Evolutionary conservation across 2,113 vertebrate genomes (phyloP).

Genomic region (Elephantulus edwardii): DNA sequence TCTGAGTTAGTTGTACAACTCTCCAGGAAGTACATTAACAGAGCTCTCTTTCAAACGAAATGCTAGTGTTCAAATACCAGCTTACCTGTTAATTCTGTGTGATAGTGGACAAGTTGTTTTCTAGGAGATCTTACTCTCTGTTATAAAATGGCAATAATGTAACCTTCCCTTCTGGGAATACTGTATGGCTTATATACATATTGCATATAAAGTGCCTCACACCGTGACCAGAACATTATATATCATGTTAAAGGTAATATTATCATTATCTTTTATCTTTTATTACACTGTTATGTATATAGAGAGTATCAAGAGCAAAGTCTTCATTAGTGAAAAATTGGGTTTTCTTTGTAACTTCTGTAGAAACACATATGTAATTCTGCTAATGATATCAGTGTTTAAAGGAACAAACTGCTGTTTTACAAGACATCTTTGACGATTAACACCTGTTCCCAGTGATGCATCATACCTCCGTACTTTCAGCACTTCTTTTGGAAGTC

Average conservation of each 20-base stretch:
- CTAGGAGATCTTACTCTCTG: background rate
- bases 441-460: background rate
- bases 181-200: background rate
- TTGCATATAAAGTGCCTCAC: background rate
- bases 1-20: no score
- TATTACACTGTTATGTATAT: background rate
- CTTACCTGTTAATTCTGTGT: background rate
- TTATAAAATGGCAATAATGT: background rate
- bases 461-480: background rate
- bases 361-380: background rate
- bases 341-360: background rate
- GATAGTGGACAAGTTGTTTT: no score
- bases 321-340: background rate
- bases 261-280: background rate
- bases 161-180: rapidly evolving
- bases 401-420: background rate
- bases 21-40: no score
- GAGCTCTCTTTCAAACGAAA: no score
- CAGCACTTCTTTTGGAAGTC: background rate
- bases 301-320: background rate
- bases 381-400: background rate
- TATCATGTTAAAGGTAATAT: no score
- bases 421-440: background rate
- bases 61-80: background rate
- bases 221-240: rapidly evolving